Evolutionary conservation across 1,140 invertebrate genomes (phyloP).

Genomic region (Campoletis sonorensis): DNA sequence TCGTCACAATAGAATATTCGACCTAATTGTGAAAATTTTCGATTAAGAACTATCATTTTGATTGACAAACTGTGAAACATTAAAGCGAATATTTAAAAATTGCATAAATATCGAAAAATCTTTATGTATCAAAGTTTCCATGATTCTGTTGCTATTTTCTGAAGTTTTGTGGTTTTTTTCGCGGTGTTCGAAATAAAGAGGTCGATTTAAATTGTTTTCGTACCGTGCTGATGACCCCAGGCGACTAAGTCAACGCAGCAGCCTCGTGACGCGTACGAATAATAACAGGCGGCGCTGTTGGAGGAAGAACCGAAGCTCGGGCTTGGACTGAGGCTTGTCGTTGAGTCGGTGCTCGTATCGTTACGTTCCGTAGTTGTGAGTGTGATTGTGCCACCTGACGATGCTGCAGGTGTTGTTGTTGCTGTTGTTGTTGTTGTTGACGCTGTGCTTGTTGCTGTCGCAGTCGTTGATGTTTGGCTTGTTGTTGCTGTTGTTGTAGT

Average conservation of each 20-base stretch:
- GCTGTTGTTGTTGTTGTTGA: slow-evolving; percentile 34
- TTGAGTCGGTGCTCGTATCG: slow-evolving; percentile 50
- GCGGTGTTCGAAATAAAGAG: no score
- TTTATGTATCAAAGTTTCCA: no score
- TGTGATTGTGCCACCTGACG: slow-evolving; percentile 54
- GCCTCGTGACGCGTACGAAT: slow-evolving; percentile 69
- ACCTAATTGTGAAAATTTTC: no score
- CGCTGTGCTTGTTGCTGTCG: slow-evolving; percentile 39
- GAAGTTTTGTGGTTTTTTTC: not conserved
- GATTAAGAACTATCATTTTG: no score
- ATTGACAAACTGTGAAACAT: no score
- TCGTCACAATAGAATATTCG: no score
- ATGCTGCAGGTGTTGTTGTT: slow-evolving; percentile 41
- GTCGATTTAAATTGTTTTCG: slow-evolving; percentile 39
- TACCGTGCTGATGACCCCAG: slow-evolving; percentile 74
- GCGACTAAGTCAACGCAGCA: slow-evolving; percentile 73
- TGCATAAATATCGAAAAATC: no score
- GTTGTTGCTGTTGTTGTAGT: slow-evolving; percentile 41
- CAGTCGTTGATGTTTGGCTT: slow-evolving; percentile 19
- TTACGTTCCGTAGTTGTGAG: slow-evolving; percentile 55
- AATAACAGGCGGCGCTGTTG: slow-evolving; percentile 68
- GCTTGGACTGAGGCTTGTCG: slow-evolving; percentile 53
- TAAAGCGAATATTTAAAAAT: no score
- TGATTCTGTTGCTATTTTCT: no score
- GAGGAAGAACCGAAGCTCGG: slow-evolving; percentile 67